Conservation (phyloP, 2,797 vertebrate genomes). For the Prunella strophiata region DNA sequence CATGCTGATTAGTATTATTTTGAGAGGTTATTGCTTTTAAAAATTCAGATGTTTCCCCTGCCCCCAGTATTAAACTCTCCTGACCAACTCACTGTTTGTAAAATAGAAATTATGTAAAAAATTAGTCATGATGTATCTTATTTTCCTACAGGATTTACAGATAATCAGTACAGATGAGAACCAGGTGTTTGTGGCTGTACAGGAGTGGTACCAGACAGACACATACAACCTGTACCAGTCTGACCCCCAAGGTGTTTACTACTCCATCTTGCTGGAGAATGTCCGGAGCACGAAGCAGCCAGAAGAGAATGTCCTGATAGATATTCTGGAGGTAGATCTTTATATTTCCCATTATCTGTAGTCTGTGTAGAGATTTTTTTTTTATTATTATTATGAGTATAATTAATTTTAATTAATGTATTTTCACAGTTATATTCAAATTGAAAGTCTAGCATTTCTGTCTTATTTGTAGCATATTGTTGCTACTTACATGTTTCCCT, state of each 20-base stretch:
- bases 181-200: constrained; percentile 94
- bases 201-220: constrained; percentile 96
- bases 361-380: not conserved
- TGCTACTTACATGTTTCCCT: not conserved
- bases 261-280: constrained; percentile 89
- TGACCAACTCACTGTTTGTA: not conserved
- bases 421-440: not conserved
- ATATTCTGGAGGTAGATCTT: constrained; percentile 89
- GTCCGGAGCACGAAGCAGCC: constrained; percentile 94
- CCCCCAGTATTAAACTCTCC: not conserved
- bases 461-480: not conserved
- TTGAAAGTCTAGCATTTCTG: not conserved
- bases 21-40: not conserved
- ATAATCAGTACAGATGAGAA: constrained; percentile 94
- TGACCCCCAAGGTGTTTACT: constrained; percentile 87
- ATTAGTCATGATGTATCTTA: not conserved
- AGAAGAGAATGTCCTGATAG: constrained; percentile 90
- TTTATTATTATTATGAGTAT: not conserved
- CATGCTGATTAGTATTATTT: not conserved
- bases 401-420: not conserved
- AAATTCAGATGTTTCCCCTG: not conserved
- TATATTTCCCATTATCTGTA: not conserved
- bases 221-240: constrained; percentile 97
- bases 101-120: not conserved
- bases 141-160: constrained; percentile 86